Evolutionary conservation across 2,113 vertebrate species (phyloP).

Genomic region (Lonchura striata): DNA sequence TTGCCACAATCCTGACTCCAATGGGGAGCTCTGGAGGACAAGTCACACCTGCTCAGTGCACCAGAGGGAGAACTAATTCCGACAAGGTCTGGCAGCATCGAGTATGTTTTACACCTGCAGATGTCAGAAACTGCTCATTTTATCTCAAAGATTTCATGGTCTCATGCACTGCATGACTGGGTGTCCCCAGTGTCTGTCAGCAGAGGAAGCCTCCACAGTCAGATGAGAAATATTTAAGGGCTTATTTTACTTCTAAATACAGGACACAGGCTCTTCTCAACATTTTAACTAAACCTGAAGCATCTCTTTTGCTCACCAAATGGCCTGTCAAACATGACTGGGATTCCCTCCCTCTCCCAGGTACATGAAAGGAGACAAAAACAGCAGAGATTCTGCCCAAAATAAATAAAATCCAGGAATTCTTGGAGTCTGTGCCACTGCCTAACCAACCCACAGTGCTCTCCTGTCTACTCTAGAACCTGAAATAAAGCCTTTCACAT

Average conservation of each 20-base stretch:
- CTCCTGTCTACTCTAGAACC: background rate
- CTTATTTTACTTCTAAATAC: background rate
- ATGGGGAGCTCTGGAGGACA: background rate
- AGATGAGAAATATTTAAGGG: background rate
- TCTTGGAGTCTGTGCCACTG: background rate
- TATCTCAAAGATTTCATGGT: background rate
- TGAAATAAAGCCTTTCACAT: background rate
- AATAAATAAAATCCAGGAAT: background rate
- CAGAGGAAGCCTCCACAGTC: background rate
- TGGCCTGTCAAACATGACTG: fast-evolving
- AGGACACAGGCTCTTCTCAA: background rate
- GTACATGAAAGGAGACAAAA: background rate
- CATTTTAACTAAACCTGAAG: background rate
- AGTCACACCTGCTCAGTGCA: conserved; percentile 32
- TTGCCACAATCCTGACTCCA: background rate
- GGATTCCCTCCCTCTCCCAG: background rate
- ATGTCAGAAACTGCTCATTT: background rate
- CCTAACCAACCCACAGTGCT: background rate
- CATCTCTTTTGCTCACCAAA: background rate
- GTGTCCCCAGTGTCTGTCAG: background rate
- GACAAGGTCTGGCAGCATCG: background rate
- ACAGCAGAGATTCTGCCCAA: background rate
- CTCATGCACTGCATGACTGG: background rate
- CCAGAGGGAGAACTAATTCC: background rate
- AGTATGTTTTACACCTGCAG: conserved; percentile 12